A percentile compares a stretch with the other conserved stretches of the same genome.
phyloP scores from a whole-genome alignment of 2,888 invertebrate genomes.

The Cordilura impudica region DNA sequence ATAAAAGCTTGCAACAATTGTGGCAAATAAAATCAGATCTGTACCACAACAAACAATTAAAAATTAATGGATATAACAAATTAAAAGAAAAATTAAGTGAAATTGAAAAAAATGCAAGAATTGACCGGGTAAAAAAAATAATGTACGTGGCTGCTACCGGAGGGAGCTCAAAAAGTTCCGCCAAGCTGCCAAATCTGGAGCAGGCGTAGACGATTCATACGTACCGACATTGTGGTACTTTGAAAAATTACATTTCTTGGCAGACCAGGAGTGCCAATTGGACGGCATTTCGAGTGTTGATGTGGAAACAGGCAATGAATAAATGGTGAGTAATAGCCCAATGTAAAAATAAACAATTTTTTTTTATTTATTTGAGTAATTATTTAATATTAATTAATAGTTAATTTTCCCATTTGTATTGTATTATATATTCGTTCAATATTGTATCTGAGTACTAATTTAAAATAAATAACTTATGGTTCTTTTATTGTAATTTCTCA shows the following conservation, averaged over 20 bases:
- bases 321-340: slow-evolving; percentile 15
- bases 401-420: background rate
- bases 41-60: slow-evolving; percentile 9
- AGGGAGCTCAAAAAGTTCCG: slow-evolving; percentile 16
- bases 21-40: slow-evolving; percentile 14
- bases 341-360: slow-evolving; percentile 3
- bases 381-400: background rate
- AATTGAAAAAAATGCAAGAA: background rate
- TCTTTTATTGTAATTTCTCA: too few species aligned
- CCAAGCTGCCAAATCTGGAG: slow-evolving; percentile 4
- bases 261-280: slow-evolving; percentile 10
- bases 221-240: slow-evolving; percentile 19
- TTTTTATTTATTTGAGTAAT: background rate
- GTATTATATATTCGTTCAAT: too few species aligned
- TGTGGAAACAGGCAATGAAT: slow-evolving; percentile 10
- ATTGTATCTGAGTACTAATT: too few species aligned
- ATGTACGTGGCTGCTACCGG: slow-evolving; percentile 13
- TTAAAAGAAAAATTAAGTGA: background rate
- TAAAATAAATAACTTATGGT: too few species aligned
- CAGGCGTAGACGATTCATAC: slow-evolving; percentile 14
- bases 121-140: slow-evolving; percentile 4
- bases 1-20: slow-evolving; percentile 7
- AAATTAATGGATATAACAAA: background rate
- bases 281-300: slow-evolving; percentile 17
- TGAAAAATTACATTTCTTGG: slow-evolving; percentile 9